These are phyloP conservation scores for Brachionus plicatilis DNA, from an alignment of 1,140 invertebrate genomes.

Conservation along the genomic window DNA sequence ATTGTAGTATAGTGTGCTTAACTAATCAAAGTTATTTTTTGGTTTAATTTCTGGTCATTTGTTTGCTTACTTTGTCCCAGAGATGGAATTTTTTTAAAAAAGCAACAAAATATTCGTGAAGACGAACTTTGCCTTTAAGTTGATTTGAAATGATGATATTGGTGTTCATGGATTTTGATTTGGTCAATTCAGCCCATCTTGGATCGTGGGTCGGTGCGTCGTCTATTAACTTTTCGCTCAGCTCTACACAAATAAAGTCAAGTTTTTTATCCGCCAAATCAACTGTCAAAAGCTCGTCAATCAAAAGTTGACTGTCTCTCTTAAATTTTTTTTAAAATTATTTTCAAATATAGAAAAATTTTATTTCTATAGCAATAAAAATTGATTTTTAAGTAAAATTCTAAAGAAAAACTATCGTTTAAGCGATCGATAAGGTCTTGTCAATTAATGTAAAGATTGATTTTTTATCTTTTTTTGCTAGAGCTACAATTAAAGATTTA, in stretches of 20 bases:
- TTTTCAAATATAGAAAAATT: not conserved
- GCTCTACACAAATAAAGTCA: slow-evolving; percentile 9
- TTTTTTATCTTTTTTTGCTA: too few species aligned
- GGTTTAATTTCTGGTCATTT: not conserved
- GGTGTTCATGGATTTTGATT: slow-evolving; percentile 8
- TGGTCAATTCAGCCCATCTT: slow-evolving; percentile 31
- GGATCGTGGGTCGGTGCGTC: slow-evolving; percentile 25
- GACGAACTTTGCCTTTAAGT: slow-evolving; percentile 28
- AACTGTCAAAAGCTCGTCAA: not conserved
- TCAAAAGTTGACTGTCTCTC: slow-evolving; percentile 33
- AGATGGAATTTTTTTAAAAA: slow-evolving; percentile 37
- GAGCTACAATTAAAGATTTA: too few species aligned
- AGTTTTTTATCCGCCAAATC: not conserved
- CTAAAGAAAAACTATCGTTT: too few species aligned
- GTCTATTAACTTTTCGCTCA: slow-evolving; percentile 31
- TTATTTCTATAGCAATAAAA: too few species aligned
- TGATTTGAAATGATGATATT: slow-evolving; percentile 30
- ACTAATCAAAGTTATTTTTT: not conserved
- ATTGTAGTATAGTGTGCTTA: not conserved
- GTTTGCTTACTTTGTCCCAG: not conserved
- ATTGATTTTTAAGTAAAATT: too few species aligned
- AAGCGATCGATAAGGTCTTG: too few species aligned
- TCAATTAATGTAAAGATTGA: too few species aligned
- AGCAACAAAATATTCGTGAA: slow-evolving; percentile 27
- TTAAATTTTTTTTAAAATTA: not conserved